phyloP scores from a whole-genome alignment of 2,113 vertebrate genomes.

The Dasypus novemcinctus region DNA sequence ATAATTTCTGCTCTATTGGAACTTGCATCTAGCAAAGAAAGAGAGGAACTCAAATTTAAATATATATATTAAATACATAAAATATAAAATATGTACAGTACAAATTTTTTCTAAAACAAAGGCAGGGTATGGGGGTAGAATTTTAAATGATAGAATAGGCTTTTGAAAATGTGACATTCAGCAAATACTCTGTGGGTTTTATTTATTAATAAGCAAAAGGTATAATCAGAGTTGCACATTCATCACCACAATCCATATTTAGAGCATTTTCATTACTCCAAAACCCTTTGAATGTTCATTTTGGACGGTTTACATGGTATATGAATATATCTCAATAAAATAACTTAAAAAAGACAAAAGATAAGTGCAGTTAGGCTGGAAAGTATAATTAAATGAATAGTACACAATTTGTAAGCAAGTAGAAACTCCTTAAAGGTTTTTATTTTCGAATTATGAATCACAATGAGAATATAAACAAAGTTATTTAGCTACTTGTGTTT shows the following conservation, averaged over 20 bases:
- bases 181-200: neutral
- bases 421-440: neutral
- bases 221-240: neutral
- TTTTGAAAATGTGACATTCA: neutral
- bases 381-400: neutral
- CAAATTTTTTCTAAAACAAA: neutral
- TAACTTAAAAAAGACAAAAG: neutral
- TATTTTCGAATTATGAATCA: neutral
- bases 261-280: too few species aligned
- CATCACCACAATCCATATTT: too few species aligned
- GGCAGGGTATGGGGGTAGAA: neutral
- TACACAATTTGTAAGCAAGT: neutral
- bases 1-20: neutral
- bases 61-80: neutral
- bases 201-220: neutral
- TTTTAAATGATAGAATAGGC: neutral
- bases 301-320: too few species aligned
- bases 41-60: neutral
- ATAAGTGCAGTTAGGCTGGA: neutral
- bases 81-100: neutral
- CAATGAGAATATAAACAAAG: neutral
- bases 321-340: too few species aligned
- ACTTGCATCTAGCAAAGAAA: neutral
- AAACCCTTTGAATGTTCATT: too few species aligned
- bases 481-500: neutral